Evolutionary conservation across 2,888 invertebrate species (phyloP), one percentile per base, ranked within the genome.

Genomic region (Euspilapteryx auroguttella): DNA sequence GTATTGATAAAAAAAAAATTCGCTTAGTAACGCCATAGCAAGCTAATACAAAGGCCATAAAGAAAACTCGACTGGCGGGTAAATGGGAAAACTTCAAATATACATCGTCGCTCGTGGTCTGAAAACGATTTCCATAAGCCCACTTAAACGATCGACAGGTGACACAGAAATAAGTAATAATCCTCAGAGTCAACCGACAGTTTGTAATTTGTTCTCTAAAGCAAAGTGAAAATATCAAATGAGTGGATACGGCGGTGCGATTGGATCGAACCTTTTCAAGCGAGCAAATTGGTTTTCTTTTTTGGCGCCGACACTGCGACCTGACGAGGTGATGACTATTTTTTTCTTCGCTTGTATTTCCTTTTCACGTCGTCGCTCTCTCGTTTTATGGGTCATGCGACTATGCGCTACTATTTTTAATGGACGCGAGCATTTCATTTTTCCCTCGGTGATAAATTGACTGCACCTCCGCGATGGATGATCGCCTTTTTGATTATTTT

Each of bases 221-320:
- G 54, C 34, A 49, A 50, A 58, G 62, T 55, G 65, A 59, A 71
- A 73, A 71, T 71, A 66, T 68, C 68, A 62, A 71, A 69, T 71
- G 68, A 71, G 73, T 71, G 65, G 66, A 66, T 21, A 23, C 33
- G 28, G 28, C 23, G 23, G 25, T 24, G 31, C 31, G 32, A 26
- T 32, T 34, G 27, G 34, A 64, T 66, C 61, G 68, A 62, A 63
- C 56, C 73, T 71, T 73, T 73, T 73, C 69, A 71, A 55, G 66
- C 69, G 69, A 53, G 53, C 62, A 66, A 73, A 75, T 73, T 73
- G 71, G 66, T 73, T 75, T 75, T 75, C 68, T 69, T 71, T 69
- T 73, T 73, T 63, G 29, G 28, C 61, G 64, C 47, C 53, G 45
- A 43, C 51, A 52, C 50, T 34, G 50, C 51, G 51, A 51, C 51